phyloP scores from a whole-genome alignment of 1,140 invertebrate species.

The Subanguina moxae region DNA sequence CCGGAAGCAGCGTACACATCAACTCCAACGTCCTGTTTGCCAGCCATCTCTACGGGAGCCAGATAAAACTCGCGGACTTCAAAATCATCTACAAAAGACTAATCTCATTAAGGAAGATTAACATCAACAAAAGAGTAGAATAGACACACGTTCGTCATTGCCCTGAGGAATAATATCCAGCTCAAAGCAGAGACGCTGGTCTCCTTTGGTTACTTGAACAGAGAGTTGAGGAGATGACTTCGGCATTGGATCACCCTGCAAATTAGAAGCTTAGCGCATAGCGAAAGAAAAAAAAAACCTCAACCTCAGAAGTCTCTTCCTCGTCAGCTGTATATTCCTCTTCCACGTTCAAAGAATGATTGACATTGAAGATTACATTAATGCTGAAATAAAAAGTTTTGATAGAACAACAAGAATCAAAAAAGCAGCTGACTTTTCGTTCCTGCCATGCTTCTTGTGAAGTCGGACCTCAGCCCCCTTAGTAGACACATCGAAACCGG shows the following conservation, averaged over 20 bases:
- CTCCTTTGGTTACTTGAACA: conserved; percentile 53
- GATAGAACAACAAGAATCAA: not conserved
- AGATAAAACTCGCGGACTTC: conserved; percentile 57
- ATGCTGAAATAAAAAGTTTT: conserved; percentile 42
- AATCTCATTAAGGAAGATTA: not conserved
- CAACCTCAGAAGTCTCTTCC: conserved; percentile 9
- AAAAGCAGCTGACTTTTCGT: conserved; percentile 39
- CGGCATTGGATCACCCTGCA: too few species aligned
- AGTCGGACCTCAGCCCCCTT: conserved; percentile 56
- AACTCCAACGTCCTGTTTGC: conserved; percentile 45
- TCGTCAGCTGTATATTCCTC: conserved; percentile 40
- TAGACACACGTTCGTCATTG: conserved; percentile 48
- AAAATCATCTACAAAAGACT: conserved; percentile 44
- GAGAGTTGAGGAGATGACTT: too few species aligned
- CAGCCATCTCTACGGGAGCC: conserved; percentile 46
- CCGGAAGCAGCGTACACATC: conserved; percentile 56
- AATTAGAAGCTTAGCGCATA: too few species aligned
- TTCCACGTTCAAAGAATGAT: conserved; percentile 55
- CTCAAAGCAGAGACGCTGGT: conserved; percentile 54
- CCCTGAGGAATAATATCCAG: conserved; percentile 46
- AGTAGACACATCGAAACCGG: conserved; percentile 49
- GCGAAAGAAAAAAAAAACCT: too few species aligned
- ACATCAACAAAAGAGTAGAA: conserved; percentile 10
- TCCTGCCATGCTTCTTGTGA: conserved; percentile 49
- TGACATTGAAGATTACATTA: conserved; percentile 56